A percentile compares a stretch with the other conserved stretches of the same genome.
phyloP scores from a whole-genome alignment of 2,888 invertebrate genomes.

The Morpho helenor region DNA sequence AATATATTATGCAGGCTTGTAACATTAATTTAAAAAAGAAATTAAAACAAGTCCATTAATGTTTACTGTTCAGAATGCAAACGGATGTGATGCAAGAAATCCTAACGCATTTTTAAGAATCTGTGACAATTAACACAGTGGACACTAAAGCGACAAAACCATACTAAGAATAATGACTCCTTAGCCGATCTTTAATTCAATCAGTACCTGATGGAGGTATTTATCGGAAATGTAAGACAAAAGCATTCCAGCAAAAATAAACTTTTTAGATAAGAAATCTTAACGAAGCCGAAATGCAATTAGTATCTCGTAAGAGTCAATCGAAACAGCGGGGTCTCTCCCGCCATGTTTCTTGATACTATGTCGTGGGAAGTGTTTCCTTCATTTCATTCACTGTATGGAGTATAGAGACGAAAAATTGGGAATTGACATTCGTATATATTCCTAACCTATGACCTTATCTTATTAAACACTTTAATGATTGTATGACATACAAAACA shows the following conservation, averaged over 20 bases:
- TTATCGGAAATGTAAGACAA: conserved; percentile 24
- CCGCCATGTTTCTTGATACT: conserved; percentile 41
- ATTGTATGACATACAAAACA: no score
- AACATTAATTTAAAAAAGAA: background rate
- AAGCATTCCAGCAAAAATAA: conserved; percentile 25
- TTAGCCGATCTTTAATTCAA: conserved; percentile 17
- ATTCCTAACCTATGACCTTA: no score
- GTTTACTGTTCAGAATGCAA: background rate
- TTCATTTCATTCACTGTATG: conserved; percentile 48
- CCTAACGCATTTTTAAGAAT: conserved; percentile 1
- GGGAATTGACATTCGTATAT: no score
- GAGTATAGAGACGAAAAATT: conserved; percentile 4
- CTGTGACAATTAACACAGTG: conserved; percentile 19
- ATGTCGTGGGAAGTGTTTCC: conserved; percentile 56
- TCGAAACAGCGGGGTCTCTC: conserved; percentile 48
- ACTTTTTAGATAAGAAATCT: conserved; percentile 35
- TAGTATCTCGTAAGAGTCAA: conserved; percentile 36
- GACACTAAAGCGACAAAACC: conserved; percentile 10
- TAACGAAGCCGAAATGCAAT: conserved; percentile 45
- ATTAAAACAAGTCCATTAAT: conserved; percentile 1
- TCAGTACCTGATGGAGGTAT: conserved; percentile 11
- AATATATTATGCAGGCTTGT: no score
- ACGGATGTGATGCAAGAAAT: conserved; percentile 1
- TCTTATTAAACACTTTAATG: no score
- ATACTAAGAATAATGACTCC: conserved; percentile 9